A percentile compares a stretch with the other conserved stretches of the same genome.
Evolutionary conservation across 2,113 vertebrate species (phyloP).

Genomic region (Callipepla squamata): DNA sequence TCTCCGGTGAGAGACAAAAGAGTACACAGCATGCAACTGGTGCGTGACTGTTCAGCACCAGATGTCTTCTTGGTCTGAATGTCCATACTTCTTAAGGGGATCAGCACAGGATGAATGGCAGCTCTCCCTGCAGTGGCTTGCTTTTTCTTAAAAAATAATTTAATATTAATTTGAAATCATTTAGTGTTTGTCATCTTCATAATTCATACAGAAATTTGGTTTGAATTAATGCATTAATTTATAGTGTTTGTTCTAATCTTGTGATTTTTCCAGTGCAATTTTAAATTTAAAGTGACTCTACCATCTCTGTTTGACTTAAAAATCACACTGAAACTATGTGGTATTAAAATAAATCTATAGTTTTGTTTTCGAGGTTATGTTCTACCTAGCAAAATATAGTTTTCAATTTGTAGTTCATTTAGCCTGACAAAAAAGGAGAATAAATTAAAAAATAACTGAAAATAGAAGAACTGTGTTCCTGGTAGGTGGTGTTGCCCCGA

Average conservation of each 20-base stretch:
- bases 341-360: neutral
- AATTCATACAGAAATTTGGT: neutral
- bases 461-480: neutral
- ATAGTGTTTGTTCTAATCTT: neutral
- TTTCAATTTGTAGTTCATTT: neutral
- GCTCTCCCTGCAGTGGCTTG: neutral
- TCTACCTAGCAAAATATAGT: neutral
- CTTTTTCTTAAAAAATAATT: neutral
- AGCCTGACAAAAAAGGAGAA: neutral
- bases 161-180: neutral
- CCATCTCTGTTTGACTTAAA: neutral
- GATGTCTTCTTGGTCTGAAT: neutral
- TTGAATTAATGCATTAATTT: neutral
- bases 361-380: neutral
- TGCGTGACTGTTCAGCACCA: neutral
- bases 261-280: neutral
- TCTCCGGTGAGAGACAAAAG: neutral
- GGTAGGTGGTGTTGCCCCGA: neutral
- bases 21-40: neutral
- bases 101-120: neutral
- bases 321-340: neutral
- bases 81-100: neutral
- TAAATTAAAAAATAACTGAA: neutral
- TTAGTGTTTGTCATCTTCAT: neutral
- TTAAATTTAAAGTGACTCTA: neutral